These are phyloP conservation scores for Psettodes erumei DNA, from an alignment of 2,113 vertebrate species.

Conservation along the genomic window DNA sequence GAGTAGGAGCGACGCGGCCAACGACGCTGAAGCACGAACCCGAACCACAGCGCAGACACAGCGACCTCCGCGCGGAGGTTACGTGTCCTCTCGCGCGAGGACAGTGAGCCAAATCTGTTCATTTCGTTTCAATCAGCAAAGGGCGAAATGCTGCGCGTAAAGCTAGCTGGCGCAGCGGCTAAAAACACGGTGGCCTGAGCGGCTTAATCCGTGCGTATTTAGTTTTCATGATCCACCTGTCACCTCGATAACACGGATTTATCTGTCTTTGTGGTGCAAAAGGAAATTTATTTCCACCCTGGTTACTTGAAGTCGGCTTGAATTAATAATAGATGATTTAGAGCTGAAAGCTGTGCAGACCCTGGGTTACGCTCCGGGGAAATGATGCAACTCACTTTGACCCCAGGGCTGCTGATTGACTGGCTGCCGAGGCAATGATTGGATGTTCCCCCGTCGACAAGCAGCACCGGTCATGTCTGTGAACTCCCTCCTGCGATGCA, in stretches of 20 bases:
- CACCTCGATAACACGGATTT: neutral
- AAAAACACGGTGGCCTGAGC: neutral
- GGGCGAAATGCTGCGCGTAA: too few relatives aligned
- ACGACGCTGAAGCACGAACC: neutral
- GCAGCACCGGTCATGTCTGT: slow-evolving; percentile 63
- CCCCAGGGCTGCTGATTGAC: slow-evolving; percentile 3
- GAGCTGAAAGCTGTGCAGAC: neutral
- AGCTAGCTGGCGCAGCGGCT: neutral
- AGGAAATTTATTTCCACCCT: neutral
- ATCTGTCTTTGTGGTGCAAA: neutral
- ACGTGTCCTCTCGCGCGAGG: neutral
- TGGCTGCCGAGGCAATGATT: neutral
- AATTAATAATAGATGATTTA: neutral
- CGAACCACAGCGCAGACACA: neutral
- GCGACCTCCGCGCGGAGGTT: neutral
- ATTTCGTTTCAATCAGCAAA: neutral
- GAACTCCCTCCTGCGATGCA: slow-evolving; percentile 64
- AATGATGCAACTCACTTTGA: neutral
- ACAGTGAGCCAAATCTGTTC: neutral
- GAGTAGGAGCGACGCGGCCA: neutral
- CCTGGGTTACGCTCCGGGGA: neutral
- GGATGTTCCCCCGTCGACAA: slow-evolving; percentile 1
- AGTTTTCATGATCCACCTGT: neutral
- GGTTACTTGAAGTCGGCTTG: neutral
- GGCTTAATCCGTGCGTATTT: neutral